phyloP scores from a whole-genome alignment of 2,888 invertebrate species.

The Heliconius ismenius region DNA sequence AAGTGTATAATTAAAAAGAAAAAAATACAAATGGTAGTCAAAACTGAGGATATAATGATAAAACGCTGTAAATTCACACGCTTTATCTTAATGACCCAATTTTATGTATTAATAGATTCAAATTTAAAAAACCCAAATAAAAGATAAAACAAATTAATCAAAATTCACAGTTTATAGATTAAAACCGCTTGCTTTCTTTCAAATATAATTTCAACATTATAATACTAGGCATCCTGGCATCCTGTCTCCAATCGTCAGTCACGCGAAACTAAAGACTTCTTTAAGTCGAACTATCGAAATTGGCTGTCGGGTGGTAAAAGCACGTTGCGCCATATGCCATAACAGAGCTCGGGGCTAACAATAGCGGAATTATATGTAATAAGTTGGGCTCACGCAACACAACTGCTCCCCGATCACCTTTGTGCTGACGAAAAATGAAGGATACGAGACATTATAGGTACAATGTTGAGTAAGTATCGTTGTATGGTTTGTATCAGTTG shows the following conservation, averaged over 20 bases:
- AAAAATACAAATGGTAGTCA: not conserved
- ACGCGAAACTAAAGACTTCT: constrained; percentile 68
- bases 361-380: constrained; percentile 81
- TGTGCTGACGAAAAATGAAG: constrained; percentile 45
- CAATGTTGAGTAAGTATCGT: not conserved
- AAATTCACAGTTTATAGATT: not conserved
- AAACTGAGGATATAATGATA: not conserved
- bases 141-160: not conserved
- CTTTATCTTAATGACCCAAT: constrained; percentile 20
- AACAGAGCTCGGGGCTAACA: constrained; percentile 72
- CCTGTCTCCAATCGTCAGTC: constrained; percentile 53
- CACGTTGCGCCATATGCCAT: constrained; percentile 81
- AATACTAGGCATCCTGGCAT: constrained; percentile 48
- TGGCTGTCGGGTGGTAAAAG: constrained; percentile 60
- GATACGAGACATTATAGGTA: constrained; percentile 28
- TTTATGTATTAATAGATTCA: not conserved
- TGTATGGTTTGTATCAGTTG: constrained; percentile 5
- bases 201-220: constrained; percentile 33
- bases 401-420: constrained; percentile 66
- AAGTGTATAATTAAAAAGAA: not conserved
- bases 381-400: constrained; percentile 76
- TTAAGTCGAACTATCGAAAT: constrained; percentile 70
- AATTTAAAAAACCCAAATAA: not conserved
- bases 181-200: constrained; percentile 7
- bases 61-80: constrained; percentile 9